Conservation (phyloP, 2,797 vertebrate species). For the Furcifer pardalis region DNA sequence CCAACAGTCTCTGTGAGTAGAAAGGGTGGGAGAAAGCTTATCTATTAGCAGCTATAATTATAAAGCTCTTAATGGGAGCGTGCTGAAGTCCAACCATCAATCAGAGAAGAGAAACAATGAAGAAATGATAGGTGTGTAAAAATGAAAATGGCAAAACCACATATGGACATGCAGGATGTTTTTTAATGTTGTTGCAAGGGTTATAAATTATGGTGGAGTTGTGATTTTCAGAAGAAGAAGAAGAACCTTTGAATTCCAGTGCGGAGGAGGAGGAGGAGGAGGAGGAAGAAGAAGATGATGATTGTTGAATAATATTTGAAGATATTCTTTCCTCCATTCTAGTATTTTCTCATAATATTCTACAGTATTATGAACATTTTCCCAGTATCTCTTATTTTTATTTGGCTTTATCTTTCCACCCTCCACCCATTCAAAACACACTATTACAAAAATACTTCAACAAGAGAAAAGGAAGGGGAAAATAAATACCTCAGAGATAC, state of each 20-base stretch:
- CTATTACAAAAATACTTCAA: conserved; percentile 17
- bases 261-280: no score
- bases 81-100: conserved; percentile 76
- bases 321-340: no score
- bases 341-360: no score
- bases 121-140: conserved; percentile 77
- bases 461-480: background rate
- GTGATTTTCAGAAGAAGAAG: conserved; percentile 67
- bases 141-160: conserved; percentile 70
- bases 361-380: conserved; percentile 16
- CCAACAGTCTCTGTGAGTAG: conserved; percentile 76
- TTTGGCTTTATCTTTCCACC: background rate
- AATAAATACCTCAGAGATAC: conserved; percentile 4
- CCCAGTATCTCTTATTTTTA: conserved; percentile 17
- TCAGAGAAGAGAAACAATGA: conserved; percentile 82
- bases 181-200: conserved; percentile 60
- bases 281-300: no score
- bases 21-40: conserved; percentile 78
- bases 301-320: no score
- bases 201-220: conserved; percentile 77
- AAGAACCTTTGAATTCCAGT: no score
- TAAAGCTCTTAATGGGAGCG: conserved; percentile 81
- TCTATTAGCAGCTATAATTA: conserved; percentile 82
- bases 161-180: conserved; percentile 65
- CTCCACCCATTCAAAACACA: background rate